These are phyloP conservation scores for Nebria brevicollis DNA, from an alignment of 2,888 invertebrate species.

Conservation along the genomic window DNA sequence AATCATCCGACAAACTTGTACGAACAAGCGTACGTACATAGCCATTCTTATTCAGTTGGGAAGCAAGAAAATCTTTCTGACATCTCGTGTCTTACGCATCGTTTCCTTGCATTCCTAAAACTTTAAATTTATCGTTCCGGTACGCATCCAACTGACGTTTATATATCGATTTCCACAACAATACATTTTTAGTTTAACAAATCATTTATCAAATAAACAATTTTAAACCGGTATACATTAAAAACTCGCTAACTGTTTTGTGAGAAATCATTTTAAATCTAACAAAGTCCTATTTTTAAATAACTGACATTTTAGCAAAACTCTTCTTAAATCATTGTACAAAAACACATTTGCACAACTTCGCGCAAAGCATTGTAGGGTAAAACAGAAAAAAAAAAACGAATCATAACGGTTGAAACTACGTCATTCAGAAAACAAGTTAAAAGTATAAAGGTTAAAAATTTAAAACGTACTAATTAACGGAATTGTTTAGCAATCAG, in stretches of 20 bases:
- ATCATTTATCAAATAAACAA: too few relatives aligned
- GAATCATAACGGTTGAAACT: not conserved
- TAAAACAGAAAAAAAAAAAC: not conserved
- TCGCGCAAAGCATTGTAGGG: not conserved
- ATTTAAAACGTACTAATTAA: not conserved
- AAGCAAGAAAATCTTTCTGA: conserved; percentile 25
- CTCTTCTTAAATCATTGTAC: too few relatives aligned
- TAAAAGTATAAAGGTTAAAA: not conserved
- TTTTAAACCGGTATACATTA: too few relatives aligned
- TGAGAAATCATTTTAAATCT: too few relatives aligned
- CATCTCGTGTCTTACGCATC: conserved; percentile 36
- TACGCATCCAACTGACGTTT: conserved; percentile 25
- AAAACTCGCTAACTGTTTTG: too few relatives aligned
- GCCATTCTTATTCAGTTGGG: conserved; percentile 25
- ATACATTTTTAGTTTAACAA: too few relatives aligned
- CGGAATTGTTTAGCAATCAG: conserved; percentile 18
- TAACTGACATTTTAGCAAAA: too few relatives aligned
- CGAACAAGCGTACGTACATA: not conserved
- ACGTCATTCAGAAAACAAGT: not conserved
- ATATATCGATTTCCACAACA: conserved; percentile 24
- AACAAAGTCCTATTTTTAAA: too few relatives aligned
- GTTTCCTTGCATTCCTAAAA: conserved; percentile 12
- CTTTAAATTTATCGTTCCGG: conserved; percentile 36
- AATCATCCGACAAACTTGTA: not conserved
- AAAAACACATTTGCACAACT: not conserved